Evolutionary conservation across 2,113 vertebrate species (phyloP), one percentile per base, ranked within the genome.

Genomic region (Alaudala cheleensis): DNA sequence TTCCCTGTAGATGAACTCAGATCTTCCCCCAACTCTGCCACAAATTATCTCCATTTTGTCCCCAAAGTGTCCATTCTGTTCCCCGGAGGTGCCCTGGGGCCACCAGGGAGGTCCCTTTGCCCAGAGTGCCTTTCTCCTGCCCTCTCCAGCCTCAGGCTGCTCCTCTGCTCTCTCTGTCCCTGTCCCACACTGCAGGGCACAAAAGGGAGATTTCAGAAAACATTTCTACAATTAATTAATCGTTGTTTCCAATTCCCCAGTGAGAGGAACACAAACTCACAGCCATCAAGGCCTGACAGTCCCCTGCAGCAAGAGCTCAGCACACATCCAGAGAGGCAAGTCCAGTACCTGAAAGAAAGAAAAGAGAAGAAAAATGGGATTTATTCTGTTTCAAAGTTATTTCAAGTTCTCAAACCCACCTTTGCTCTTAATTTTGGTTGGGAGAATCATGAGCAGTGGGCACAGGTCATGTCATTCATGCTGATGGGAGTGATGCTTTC

Each of bases 101-200:
- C 14, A 10, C 28, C 40, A 42, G 29, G 42, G 31, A 33, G 39
- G 42, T n/a, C 22, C 51, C 47, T 64, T 40, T 42, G 31, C 57
- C 34, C 34, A 33, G 34, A 21, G 12, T 15, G 23, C 39, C 60
- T 53, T 64, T 34, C 39, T 64, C 24, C 31, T 44, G 31, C 37
- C 45, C 23, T 62, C 37, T 62, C 29, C 58, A 62, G 23, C 33
- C 33, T 3, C 2, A 66, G 50, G 50, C 51, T 1, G 2, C n/a
- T 56, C n/a, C 40, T 56, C 53, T 81, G 14, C 54, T 70, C 2
- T 22, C 49, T 73, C 28, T 4, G 6, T 5, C 57, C 67, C 62
- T 18, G 40, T 42, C 11, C 49, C 28, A 61, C 44, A 61, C 2
- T 1, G 22, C 0, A 4, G 42, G 31, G 19, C 54, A 22, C 3